Base-by-base conservation (phyloP, 2,797 vertebrate species). In the Neomorphus geoffroyi region DNA sequence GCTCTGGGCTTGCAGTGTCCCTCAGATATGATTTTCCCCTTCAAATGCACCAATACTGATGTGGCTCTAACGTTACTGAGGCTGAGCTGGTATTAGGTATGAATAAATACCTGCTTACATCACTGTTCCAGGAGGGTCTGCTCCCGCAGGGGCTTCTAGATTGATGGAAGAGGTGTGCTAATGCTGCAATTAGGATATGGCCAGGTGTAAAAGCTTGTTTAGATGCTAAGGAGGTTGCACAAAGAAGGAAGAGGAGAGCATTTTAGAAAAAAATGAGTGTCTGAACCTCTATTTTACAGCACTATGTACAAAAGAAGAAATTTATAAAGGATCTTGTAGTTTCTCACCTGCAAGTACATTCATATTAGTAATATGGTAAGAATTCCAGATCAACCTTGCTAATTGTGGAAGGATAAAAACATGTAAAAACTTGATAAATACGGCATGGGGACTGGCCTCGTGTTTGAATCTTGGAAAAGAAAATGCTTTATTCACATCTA, bases 341-440 rank as follows among this genome's bases (percentile, higher is more conserved):
- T 86, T 71, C n/a, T 65, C 74, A 48, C 66, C 41, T 66, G 51
- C 33, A 37, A 74, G 18, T 69, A 30, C 18, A 2, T 80, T 92
- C 51, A 13, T 30, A 75, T 88, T 75, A 86, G 53, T 79, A 92
- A 91, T 11, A 58, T 0, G 3, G 13, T 65, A 58, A 92, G 72
- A 92, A 90, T 90, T 92, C 70, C 56, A 70, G 66, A 72, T 73
- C 58, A 64, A 6, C 58, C 70, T 57, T 88, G 73, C 28, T 89
- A 39, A 67, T 32, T 66, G 35, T 54, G 51, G 50, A 80, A 80
- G 60, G 58, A 61, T 43, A 79, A 51, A 72, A 90, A 86, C 62
- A 41, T 28, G 77, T 73, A 41, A 84, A 88, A 88, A 95, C 69
- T 78, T 93, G 89, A 90, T 88, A 88, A 92, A 86, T 66, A 33